Evolutionary conservation across 2,113 vertebrate genomes (phyloP), one percentile per base, ranked within the genome.

Genomic region (Toxotes jaculatrix): DNA sequence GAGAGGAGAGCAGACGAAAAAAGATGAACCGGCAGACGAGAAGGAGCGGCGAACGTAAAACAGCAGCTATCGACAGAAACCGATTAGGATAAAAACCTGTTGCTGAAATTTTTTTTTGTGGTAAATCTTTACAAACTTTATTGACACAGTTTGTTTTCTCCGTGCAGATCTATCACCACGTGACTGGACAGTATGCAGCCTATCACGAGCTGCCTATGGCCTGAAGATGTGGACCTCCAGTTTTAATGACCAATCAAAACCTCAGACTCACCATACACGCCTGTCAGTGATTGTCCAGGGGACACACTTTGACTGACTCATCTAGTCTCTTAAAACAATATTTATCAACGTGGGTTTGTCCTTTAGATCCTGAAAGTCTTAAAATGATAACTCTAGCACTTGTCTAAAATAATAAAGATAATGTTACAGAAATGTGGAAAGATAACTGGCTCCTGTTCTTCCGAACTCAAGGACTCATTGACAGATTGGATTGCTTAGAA

Each of bases 161-260:
- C 47, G 40, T 78, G 63, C 96, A 99, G 98, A 97, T 99, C 91
- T 99, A 98, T 90, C 96, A 97, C 69, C 95, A 98, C 0, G 97
- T 98, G 91, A 99, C 96, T 11, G 97, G 97, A 74, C 93, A 93
- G 85, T 97, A 97, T 0, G 92, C 98, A 1, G 97, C 96, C 60
- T 94, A 93, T 84, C 95, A 98, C 19, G 96, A 99, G 75, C 94
- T 99, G 77, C 96, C 98, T 0, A 96, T 97, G 97, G 96, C 96
- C 88, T 99, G 91, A 92, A 70, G 43, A 43, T 31, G 2, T 2
- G 1, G 43, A 45, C 62, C 7, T 2, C 42, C 61, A 11, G 19
- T 77, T 74, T 43, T 17, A 57, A 3, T 16, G 60, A 77, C 65
- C 74, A 66, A 76, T 64, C 38, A 40, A 51, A 84, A 86, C 47